Evolutionary conservation across 2,113 vertebrate genomes (phyloP).

Genomic region (Lepisosteus osseus): DNA sequence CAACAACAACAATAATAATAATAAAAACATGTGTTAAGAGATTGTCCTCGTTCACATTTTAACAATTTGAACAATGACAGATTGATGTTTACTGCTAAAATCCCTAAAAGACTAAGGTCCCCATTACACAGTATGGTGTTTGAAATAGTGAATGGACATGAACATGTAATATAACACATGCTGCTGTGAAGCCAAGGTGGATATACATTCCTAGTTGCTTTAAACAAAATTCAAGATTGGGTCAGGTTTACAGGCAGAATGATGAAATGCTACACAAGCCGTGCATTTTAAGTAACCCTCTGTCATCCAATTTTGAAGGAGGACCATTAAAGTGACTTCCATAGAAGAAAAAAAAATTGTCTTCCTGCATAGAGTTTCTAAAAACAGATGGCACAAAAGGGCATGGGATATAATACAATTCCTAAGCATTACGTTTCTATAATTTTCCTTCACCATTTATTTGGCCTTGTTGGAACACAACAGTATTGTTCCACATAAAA

Average conservation of each 20-base stretch:
- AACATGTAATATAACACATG: slow-evolving; percentile 22
- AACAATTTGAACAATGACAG: not conserved
- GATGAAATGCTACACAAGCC: slow-evolving; percentile 48
- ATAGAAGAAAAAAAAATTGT: too few relatives aligned
- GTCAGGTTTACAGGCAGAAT: slow-evolving; percentile 25
- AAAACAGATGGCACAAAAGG: too few relatives aligned
- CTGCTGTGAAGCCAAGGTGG: slow-evolving; percentile 50
- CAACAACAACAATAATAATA: too few relatives aligned
- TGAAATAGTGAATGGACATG: slow-evolving; percentile 15
- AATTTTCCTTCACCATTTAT: too few relatives aligned
- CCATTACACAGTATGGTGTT: slow-evolving; percentile 20
- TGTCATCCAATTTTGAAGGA: too few relatives aligned
- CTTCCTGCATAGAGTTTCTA: too few relatives aligned
- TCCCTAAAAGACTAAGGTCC: slow-evolving; percentile 25
- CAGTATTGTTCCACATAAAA: too few relatives aligned
- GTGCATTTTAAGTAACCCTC: not conserved
- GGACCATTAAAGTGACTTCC: not conserved
- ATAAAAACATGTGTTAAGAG: too few relatives aligned
- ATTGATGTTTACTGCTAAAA: slow-evolving; percentile 40
- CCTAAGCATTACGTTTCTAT: too few relatives aligned
- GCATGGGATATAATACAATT: too few relatives aligned
- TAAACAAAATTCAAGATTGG: slow-evolving; percentile 54
- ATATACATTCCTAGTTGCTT: slow-evolving; percentile 59
- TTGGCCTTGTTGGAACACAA: too few relatives aligned
- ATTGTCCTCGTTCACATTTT: not conserved